A percentile compares a stretch with the other conserved stretches of the same genome.
Conservation (phyloP, 2,113 vertebrate species). For the Cariama cristata region DNA sequence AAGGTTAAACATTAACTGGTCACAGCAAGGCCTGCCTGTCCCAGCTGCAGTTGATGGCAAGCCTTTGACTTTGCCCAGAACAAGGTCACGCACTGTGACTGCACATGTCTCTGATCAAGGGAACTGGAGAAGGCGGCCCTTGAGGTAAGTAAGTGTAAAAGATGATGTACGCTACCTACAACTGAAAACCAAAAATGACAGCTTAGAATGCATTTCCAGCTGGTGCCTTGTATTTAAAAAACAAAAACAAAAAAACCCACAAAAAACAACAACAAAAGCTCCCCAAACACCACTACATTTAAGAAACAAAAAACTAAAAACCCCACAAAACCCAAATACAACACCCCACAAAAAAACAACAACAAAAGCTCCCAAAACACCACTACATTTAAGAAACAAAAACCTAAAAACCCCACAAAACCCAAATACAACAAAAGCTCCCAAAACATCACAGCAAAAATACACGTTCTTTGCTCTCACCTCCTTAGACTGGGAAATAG, state of each 20-base stretch:
- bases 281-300: neutral
- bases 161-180: neutral
- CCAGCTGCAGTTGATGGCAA: neutral
- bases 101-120: accelerated
- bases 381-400: neutral
- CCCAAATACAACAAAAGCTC: neutral
- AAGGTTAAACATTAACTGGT: slow-evolving; percentile 48
- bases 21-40: neutral
- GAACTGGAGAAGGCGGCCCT: neutral
- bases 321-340: neutral
- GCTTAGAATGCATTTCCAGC: neutral
- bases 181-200: neutral
- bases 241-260: neutral
- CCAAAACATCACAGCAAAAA: neutral
- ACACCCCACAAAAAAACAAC: neutral
- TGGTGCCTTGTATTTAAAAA: neutral
- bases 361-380: neutral
- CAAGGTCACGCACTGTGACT: neutral
- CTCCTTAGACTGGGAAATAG: neutral
- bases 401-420: neutral
- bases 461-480: neutral
- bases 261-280: neutral
- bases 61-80: neutral
- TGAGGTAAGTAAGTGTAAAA: neutral
- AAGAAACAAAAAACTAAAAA: neutral